Percentiles rank a stretch among this genome's conserved stretches.
These are phyloP conservation scores for Nemurella pictetii DNA, from an alignment of 2,888 invertebrate species.

Conservation along the genomic window DNA sequence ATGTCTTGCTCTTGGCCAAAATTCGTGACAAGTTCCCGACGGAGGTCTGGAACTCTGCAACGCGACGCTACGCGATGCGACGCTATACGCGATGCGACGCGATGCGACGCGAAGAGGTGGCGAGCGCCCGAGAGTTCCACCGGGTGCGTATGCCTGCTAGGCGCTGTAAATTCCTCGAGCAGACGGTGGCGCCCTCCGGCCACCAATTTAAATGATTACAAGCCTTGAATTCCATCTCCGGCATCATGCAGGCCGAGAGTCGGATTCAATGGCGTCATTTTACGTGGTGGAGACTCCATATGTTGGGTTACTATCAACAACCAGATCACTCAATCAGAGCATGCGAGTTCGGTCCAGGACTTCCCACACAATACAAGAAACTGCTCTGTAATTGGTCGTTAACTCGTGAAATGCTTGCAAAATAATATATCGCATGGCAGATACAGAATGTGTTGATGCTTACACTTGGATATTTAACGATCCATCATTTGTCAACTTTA, in stretches of 20 bases:
- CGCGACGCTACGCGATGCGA: background rate
- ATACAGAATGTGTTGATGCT: too few species aligned
- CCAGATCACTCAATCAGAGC: constrained; percentile 27
- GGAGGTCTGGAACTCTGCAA: too few species aligned
- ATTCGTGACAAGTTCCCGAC: too few species aligned
- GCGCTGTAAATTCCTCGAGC: constrained; percentile 16
- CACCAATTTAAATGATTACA: constrained; percentile 36
- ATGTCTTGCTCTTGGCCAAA: too few species aligned
- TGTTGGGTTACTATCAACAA: background rate
- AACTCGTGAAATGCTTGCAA: too few species aligned
- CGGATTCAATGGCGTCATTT: constrained; percentile 31
- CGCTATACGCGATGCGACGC: background rate
- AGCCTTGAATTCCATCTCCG: constrained; percentile 34
- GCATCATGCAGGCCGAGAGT: constrained; percentile 3
- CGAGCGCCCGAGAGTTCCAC: background rate
- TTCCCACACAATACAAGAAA: background rate
- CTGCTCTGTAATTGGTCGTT: too few species aligned
- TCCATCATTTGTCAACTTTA: too few species aligned
- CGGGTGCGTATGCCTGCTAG: constrained; percentile 17
- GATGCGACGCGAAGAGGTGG: background rate
- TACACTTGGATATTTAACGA: too few species aligned
- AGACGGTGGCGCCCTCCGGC: constrained; percentile 29
- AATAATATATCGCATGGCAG: too few species aligned
- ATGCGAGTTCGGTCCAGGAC: background rate
- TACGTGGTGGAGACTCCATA: constrained; percentile 27